Base-by-base conservation (phyloP, 2,888 invertebrate species). In the Coelogynopora nodosa region DNA sequence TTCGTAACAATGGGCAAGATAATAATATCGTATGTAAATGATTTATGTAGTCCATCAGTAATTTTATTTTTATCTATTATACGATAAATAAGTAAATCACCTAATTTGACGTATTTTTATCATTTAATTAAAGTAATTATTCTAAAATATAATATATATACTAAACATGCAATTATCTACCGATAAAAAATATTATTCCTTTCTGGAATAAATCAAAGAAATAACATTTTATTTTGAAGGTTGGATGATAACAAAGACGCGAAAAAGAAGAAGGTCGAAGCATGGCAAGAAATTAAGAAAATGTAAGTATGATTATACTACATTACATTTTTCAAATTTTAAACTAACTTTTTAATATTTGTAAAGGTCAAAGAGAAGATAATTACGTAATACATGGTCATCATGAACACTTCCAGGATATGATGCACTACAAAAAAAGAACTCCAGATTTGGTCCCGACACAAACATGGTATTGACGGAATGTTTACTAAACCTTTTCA, bases 171-270 rank as follows among this genome's bases (percentile, higher is more conserved):
- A 5, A 10, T 80, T 80, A 80, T 10, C 81, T 27, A 80, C 81
- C 27, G 26, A 10, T 80, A 2, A 80, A 80, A 80, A 2, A 80
- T 5, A 80, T 27, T 80, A 2, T 80, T 80, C n/a, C 81, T 80
- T 80, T 80, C 81, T 80, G 81, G n/a, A 80, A 80, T 80, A 10
- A 80, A 80, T 28, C 81, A 80, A 80, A 26, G 81, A 26, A 80
- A 80, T 10, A 80, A 28, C 28, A 80, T 80, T 80, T 80, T 80
- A 80, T 80, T 80, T 28, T 2, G n/a, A n/a, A 80, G 28, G n/a
- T 80, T 80, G 2, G 81, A 2, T n/a, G n/a, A 80, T n/a, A 80
- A 80, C 81, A 80, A 80, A 80, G 28, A 80, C 28, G 26, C 2
- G 28, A 80, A 80, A 80, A 80, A 80, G 81, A 80, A 80, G 28